A percentile compares a stretch with the other conserved stretches of the same genome.
Conservation (phyloP, 1,140 invertebrate genomes). For the Micrasema minimum region DNA sequence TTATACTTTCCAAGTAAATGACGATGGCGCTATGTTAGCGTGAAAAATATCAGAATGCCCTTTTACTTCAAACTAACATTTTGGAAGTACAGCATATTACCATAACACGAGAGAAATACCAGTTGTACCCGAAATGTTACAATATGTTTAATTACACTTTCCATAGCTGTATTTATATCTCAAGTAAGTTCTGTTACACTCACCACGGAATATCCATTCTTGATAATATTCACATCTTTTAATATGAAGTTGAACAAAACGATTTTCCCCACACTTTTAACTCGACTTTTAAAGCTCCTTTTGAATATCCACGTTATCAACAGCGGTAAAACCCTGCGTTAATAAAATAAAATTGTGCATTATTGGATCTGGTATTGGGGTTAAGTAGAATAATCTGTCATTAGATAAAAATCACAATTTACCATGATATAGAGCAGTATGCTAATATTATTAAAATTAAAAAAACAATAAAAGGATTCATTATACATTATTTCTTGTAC, state of each 20-base stretch:
- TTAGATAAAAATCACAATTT: constrained; percentile 46
- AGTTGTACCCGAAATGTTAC: too few species aligned
- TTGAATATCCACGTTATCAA: constrained; percentile 76
- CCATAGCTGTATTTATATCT: too few species aligned
- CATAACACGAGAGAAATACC: too few species aligned
- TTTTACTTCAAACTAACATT: too few species aligned
- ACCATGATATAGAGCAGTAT: constrained; percentile 65
- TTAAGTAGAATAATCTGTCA: constrained; percentile 44
- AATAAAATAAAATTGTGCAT: constrained; percentile 23
- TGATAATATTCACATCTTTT: constrained; percentile 73
- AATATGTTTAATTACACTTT: too few species aligned
- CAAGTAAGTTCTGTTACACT: constrained; percentile 55
- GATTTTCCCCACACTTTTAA: constrained; percentile 75
- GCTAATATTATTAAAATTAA: constrained; percentile 58
- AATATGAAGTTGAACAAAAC: constrained; percentile 75
- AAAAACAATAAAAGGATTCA: constrained; percentile 60
- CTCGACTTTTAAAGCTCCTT: constrained; percentile 73
- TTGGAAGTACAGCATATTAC: too few species aligned
- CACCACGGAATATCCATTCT: constrained; percentile 76
- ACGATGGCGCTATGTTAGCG: too few species aligned
- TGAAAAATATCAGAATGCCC: too few species aligned
- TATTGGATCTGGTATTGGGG: constrained; percentile 38
- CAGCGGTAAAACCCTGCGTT: constrained; percentile 71
- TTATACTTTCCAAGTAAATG: too few species aligned
- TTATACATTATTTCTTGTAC: constrained; percentile 41